Conservation (phyloP, 2,888 invertebrate genomes). For the Helicoverpa assulta region DNA sequence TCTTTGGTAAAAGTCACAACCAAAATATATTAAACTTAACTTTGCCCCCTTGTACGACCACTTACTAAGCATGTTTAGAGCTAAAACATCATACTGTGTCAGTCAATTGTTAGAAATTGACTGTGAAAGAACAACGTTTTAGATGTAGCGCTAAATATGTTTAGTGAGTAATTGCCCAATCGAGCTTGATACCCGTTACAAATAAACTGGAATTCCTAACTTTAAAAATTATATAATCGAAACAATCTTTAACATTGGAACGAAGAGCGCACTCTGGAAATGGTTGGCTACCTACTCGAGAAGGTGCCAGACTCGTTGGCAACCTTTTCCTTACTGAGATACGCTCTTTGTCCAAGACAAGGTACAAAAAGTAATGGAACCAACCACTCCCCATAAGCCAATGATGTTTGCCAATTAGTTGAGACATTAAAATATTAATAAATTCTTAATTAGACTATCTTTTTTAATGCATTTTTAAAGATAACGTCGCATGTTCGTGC, state of each 20-base stretch:
- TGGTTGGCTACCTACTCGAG: not conserved
- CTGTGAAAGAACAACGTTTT: too few species aligned
- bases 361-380: conserved; percentile 20
- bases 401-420: not conserved
- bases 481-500: not conserved
- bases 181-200: too few species aligned
- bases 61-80: too few species aligned
- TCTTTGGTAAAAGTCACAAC: not conserved
- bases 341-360: conserved; percentile 17
- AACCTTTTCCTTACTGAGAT: not conserved
- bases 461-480: not conserved
- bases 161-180: too few species aligned
- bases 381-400: conserved; percentile 19
- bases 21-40: not conserved
- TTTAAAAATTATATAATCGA: too few species aligned
- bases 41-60: too few species aligned
- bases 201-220: too few species aligned
- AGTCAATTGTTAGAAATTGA: too few species aligned
- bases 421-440: not conserved
- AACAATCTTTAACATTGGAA: not conserved
- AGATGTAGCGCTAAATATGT: too few species aligned
- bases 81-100: not conserved
- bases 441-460: not conserved
- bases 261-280: conserved; percentile 24
- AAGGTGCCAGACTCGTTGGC: not conserved